phyloP scores from a whole-genome alignment of 2,888 invertebrate genomes.

The Brachypalpus laphriformis region DNA sequence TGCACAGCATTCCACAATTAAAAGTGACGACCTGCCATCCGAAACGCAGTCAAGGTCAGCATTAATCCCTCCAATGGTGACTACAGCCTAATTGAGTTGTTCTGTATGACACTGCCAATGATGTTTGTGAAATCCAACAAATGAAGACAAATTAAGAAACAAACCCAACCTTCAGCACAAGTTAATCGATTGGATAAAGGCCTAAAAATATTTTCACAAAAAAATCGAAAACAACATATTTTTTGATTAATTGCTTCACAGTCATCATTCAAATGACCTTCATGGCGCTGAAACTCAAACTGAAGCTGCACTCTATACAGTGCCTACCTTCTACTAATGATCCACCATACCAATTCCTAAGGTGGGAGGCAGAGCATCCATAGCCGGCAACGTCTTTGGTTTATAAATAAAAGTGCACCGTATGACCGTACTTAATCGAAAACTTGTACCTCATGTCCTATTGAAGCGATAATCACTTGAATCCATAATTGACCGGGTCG shows the following conservation, averaged over 20 bases:
- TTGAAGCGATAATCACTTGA: conserved; percentile 33
- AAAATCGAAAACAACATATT: neutral
- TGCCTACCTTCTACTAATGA: conserved; percentile 41
- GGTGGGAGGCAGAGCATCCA: neutral
- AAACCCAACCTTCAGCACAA: conserved; percentile 34
- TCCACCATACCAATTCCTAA: neutral
- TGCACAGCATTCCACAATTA: neutral
- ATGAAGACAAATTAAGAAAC: conserved; percentile 38
- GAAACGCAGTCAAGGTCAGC: neutral
- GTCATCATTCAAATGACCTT: conserved; percentile 33
- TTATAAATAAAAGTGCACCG: neutral
- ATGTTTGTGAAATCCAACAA: neutral
- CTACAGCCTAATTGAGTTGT: conserved; percentile 19
- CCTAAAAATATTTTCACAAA: conserved; percentile 11
- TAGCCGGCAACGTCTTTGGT: neutral
- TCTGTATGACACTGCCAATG: neutral
- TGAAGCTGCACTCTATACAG: neutral
- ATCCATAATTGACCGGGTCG: conserved; percentile 24
- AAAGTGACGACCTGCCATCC: neutral
- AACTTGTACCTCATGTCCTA: conserved; percentile 27
- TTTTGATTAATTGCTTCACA: conserved; percentile 53
- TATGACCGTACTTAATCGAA: conserved; percentile 45
- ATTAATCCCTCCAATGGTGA: neutral
- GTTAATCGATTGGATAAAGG: conserved; percentile 43
- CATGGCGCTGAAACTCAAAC: neutral